Percentiles rank a stretch among this genome's conserved stretches.
phyloP scores from a whole-genome alignment of 2,888 invertebrate species.

The Eupithecia vulgata region DNA sequence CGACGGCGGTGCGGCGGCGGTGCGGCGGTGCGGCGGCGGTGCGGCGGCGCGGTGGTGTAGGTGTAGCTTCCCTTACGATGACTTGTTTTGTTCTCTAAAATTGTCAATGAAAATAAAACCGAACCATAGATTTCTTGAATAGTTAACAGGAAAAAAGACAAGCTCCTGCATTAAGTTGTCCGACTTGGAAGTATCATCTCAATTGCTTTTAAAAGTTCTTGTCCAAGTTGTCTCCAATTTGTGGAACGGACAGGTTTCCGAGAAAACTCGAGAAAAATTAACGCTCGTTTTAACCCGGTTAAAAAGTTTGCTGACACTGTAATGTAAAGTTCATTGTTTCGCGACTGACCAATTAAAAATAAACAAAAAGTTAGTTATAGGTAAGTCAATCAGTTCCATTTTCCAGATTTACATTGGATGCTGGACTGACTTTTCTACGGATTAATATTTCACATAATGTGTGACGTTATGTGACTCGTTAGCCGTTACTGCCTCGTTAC shows the following conservation, averaged over 20 bases:
- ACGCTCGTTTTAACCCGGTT: constrained; percentile 26
- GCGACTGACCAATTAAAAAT: not conserved
- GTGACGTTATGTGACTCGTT: not conserved
- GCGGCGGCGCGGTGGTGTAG: not conserved
- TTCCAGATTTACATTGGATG: not conserved
- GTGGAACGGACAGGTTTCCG: constrained; percentile 38
- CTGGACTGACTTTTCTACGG: not conserved
- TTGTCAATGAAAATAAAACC: not conserved
- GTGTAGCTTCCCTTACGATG: not conserved
- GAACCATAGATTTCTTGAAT: not conserved
- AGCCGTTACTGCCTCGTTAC: not conserved
- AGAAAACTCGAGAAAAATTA: constrained; percentile 31
- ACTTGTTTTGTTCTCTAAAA: not conserved
- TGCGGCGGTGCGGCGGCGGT: no score
- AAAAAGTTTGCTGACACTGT: constrained; percentile 16
- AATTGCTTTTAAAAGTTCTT: constrained; percentile 31
- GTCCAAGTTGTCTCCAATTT: constrained; percentile 18
- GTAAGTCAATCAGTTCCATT: not conserved
- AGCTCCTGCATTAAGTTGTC: constrained; percentile 6
- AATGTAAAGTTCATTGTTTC: constrained; percentile 7
- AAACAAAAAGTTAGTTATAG: not conserved
- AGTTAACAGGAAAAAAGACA: not conserved
- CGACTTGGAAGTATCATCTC: constrained; percentile 18
- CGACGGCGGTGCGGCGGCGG: not conserved
- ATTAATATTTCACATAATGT: not conserved